Conservation (phyloP, 2,797 vertebrate genomes). For the Argya squamiceps region DNA sequence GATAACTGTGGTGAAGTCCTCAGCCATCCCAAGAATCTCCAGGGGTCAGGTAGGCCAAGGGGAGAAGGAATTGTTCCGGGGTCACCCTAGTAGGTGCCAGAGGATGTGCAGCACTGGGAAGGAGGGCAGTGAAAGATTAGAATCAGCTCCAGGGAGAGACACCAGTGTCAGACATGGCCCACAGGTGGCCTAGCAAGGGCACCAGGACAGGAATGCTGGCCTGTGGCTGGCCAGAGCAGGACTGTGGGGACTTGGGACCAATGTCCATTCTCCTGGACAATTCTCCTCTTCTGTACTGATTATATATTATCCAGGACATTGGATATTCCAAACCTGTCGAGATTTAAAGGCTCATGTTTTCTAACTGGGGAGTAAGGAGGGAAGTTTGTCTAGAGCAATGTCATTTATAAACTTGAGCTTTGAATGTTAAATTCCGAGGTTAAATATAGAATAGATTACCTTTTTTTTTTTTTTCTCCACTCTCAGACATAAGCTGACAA, state of each 20-base stretch:
- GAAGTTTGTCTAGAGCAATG: not conserved
- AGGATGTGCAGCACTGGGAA: not conserved
- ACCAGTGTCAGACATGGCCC: not conserved
- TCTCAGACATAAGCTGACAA: not conserved
- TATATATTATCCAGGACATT: not conserved
- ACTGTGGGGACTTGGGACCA: not conserved
- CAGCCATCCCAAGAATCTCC: not conserved
- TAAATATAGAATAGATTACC: slow-evolving; percentile 16
- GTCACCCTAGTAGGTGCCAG: not conserved
- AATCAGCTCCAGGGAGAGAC: not conserved
- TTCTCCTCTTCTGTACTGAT: not conserved
- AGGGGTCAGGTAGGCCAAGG: accelerated
- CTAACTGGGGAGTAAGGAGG: not conserved
- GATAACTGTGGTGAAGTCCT: not conserved
- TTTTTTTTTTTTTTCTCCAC: not conserved
- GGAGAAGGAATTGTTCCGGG: not conserved
- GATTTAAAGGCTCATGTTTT: slow-evolving; percentile 15
- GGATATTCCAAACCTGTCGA: not conserved
- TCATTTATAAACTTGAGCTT: not conserved
- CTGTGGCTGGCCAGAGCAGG: accelerated
- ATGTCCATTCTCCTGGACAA: too few relatives aligned
- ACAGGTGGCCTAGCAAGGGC: not conserved
- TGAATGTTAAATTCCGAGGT: slow-evolving; percentile 5
- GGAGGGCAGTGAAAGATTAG: not conserved
- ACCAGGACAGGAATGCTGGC: not conserved